Conservation (phyloP, 2,888 invertebrate genomes). For the Amiota communis region DNA sequence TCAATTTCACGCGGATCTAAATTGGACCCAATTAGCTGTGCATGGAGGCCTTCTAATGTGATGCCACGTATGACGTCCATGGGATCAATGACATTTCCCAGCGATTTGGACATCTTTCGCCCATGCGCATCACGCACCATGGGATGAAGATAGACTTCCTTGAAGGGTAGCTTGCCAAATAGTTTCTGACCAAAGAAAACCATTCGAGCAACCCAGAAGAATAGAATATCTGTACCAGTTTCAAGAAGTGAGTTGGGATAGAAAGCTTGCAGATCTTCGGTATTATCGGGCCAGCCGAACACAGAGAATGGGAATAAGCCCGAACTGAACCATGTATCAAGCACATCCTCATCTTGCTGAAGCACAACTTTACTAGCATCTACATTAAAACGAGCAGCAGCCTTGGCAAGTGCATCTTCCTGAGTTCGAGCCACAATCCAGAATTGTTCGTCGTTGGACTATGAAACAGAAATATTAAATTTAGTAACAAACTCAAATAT, state of each 20-base stretch:
- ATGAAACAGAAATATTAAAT: constrained; percentile 14
- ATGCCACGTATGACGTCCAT: constrained; percentile 95
- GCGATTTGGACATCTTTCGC: constrained; percentile 98
- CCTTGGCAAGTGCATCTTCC: constrained; percentile 86
- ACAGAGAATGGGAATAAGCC: constrained; percentile 96
- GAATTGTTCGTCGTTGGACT: constrained; percentile 75
- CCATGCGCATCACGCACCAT: constrained; percentile 99
- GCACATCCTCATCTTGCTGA: constrained; percentile 92
- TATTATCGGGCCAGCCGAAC: constrained; percentile 96
- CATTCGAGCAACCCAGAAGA: constrained; percentile 99
- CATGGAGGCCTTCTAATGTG: constrained; percentile 84
- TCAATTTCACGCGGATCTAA: constrained; percentile 88
- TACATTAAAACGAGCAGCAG: constrained; percentile 79
- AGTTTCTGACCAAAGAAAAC: constrained; percentile 96
- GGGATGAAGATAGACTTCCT: constrained; percentile 94
- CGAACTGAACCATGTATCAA: constrained; percentile 99
- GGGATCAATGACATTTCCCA: constrained; percentile 98
- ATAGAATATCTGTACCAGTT: constrained; percentile 97
- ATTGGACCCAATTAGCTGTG: constrained; percentile 83
- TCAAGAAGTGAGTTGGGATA: constrained; percentile 95
- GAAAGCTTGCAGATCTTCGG: constrained; percentile 81
- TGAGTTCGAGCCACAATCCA: constrained; percentile 87
- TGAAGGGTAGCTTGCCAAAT: constrained; percentile 92
- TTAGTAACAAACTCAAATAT: not conserved
- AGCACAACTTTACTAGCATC: constrained; percentile 76